These are phyloP conservation scores for Amyelois transitella DNA, from an alignment of 1,140 invertebrate genomes.

Conservation along the genomic window DNA sequence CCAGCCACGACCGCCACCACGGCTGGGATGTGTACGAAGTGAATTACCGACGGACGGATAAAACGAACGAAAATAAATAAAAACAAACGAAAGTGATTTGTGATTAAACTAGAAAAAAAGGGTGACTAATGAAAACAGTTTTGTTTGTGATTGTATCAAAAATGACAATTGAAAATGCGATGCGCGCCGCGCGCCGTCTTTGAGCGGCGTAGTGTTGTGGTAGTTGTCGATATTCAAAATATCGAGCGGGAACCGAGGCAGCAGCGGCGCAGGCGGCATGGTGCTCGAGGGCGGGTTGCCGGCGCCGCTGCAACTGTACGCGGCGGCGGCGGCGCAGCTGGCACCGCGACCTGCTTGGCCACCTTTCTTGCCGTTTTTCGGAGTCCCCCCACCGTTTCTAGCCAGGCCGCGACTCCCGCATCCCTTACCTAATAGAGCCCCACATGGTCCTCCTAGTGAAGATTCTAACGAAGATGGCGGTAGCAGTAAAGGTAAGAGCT, in stretches of 20 bases:
- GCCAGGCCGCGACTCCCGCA: conserved; percentile 57
- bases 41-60: conserved; percentile 21
- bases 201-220: conserved; percentile 31
- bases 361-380: conserved; percentile 75
- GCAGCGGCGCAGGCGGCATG: conserved; percentile 39
- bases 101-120: not conserved
- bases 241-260: conserved; percentile 27
- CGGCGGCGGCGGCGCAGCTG: conserved; percentile 74
- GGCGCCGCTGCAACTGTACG: conserved; percentile 75
- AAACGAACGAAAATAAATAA: conserved; percentile 1
- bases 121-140: not conserved
- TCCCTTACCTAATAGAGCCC: conserved; percentile 45
- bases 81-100: conserved; percentile 1
- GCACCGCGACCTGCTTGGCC: conserved; percentile 74
- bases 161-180: conserved; percentile 21
- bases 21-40: conserved; percentile 17
- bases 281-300: conserved; percentile 71
- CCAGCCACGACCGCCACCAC: conserved; percentile 8
- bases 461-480: conserved; percentile 76
- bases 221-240: conserved; percentile 40
- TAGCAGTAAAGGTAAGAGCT: conserved; percentile 61
- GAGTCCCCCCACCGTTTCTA: conserved; percentile 71
- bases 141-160: conserved; percentile 7
- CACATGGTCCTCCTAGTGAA: conserved; percentile 73
- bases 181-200: conserved; percentile 15